Evolutionary conservation across 2,113 vertebrate genomes (phyloP), one percentile per base, ranked within the genome.

Genomic region (Porphyrio hochstetteri): DNA sequence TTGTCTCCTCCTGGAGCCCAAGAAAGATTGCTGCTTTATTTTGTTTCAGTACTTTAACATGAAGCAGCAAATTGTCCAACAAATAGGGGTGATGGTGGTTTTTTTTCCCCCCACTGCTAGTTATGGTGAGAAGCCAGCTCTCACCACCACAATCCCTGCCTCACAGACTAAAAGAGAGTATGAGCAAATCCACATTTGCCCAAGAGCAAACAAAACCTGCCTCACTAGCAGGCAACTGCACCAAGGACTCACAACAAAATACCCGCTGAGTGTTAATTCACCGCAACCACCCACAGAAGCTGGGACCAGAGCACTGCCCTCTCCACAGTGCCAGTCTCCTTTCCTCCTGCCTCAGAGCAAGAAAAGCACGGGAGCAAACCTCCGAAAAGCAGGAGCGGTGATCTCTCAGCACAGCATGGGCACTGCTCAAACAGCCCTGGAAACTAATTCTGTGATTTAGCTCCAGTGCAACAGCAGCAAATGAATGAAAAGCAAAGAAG

Each of bases 361-460:
- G 27, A 64, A 42, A 83, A 80, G 31, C 28, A 48, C 7, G 25
- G 35, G 15, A 50, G 24, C 3, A 2, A 35, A 69, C 65, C 15
- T 70, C 38, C 63, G n/a, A 38, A 42, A 59, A 84, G 36, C 13
- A 53, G 52, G 44, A 74, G 21, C 2, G 0, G n/a, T 2, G 3
- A 11, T 36, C 44, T 70, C 57, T 67, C 38, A 0, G 31, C 42
- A 52, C 25, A 31, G 35, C 53, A 15, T 5, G 13, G 65, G 7
- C 1, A 0, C 57, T 15, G 6, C 38, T 59, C 8, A 1, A 16
- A n/a, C 5, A 2, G 31, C 67, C 35, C 83, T 50, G 52, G 28
- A 82, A 68, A 31, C 36, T 52, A 5, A 13, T 74, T 72, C 35
- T 46, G 36, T 57, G 48, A 31, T n/a, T 83, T 80, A 16, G 42